Percentiles rank a stretch among this genome's conserved stretches.
Evolutionary conservation across 2,797 vertebrate species (phyloP).

Genomic region (Eremophila alpestris): DNA sequence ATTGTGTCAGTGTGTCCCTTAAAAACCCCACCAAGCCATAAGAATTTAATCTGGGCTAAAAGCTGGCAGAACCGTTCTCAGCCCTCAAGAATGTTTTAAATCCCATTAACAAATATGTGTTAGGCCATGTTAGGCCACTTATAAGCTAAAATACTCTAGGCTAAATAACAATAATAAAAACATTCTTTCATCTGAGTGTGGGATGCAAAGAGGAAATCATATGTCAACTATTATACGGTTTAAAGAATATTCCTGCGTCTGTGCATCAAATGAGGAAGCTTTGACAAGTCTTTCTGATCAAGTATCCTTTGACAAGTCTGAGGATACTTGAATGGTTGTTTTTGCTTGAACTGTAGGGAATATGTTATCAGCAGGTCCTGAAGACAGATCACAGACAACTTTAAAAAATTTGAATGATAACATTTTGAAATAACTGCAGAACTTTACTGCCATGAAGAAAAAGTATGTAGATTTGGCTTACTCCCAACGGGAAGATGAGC

Average conservation of each 20-base stretch:
- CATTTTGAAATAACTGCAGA: conserved; percentile 66
- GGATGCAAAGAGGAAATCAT: conserved; percentile 23
- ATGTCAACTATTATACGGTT: conserved; percentile 34
- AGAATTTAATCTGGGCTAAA: conserved; percentile 45
- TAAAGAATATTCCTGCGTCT: conserved; percentile 32
- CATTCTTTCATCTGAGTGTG: conserved; percentile 39
- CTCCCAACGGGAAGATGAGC: conserved; percentile 69
- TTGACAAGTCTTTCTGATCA: conserved; percentile 44
- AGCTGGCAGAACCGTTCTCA: not conserved
- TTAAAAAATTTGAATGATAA: conserved; percentile 66
- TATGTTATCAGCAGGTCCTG: conserved; percentile 21
- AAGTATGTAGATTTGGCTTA: conserved; percentile 74
- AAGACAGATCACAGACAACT: conserved; percentile 39
- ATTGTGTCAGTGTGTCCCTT: not conserved
- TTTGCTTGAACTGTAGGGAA: conserved; percentile 2
- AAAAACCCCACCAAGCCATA: conserved; percentile 20
- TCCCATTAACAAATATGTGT: not conserved
- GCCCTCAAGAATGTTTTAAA: conserved; percentile 37
- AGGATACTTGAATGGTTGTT: conserved; percentile 22
- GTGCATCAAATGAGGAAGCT: conserved; percentile 19
- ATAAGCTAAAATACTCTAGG: conserved; percentile 40
- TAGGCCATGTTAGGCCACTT: conserved; percentile 5
- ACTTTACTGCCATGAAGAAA: conserved; percentile 62
- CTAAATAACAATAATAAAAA: conserved; percentile 56
- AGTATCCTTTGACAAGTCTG: too few species aligned